Evolutionary conservation across 1,140 invertebrate species (phyloP), one percentile per base, ranked within the genome.

Genomic region (Wiebesia pumilae): DNA sequence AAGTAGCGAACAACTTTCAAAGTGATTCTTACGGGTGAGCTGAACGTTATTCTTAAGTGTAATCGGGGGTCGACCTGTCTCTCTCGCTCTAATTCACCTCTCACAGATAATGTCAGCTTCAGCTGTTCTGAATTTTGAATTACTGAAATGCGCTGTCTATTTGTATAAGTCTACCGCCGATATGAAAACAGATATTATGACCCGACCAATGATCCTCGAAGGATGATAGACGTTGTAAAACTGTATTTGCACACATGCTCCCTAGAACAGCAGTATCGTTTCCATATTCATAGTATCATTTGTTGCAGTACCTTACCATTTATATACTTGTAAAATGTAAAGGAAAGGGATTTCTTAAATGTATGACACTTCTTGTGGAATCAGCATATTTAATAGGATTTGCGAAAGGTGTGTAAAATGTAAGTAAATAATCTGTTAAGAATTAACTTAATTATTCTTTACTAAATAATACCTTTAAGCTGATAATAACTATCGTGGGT

Each of bases 1-100:
- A 73, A 73, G 69, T 75, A 75, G 71, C 71, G 38, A 75, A 75
- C 71, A 75, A 75, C 38, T 75, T 75, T 43, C 71, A 43, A 75
- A 75, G 71, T 75, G 71, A 75, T 75, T 75, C 71, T 75, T 75
- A 75, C 71, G 38, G 12, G 71, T 43, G 71, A 75, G 71, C 71
- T n/a, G 71, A 75, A 75, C 4, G 40, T 75, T 75, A 43, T 1
- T 10, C 38, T 75, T 43, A 75, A 75, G 14, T 75, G 21, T 38
- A 43, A 38, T 43, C n/a, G 24, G 38, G 10, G 24, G 71, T 43
- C 10, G 24, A 19, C 6, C 12, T 43, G 35, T 71, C 69, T 38
- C 30, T 38, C 35, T 71, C 69, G 33, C 69, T 71, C 69, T 71
- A 71, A 71, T 71, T 71, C 69, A 38, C 69, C 69, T 71, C 30